A percentile compares a stretch with the other conserved stretches of the same genome.
phyloP scores from a whole-genome alignment of 2,113 vertebrate genomes.

The Corynorhinus townsendii region DNA sequence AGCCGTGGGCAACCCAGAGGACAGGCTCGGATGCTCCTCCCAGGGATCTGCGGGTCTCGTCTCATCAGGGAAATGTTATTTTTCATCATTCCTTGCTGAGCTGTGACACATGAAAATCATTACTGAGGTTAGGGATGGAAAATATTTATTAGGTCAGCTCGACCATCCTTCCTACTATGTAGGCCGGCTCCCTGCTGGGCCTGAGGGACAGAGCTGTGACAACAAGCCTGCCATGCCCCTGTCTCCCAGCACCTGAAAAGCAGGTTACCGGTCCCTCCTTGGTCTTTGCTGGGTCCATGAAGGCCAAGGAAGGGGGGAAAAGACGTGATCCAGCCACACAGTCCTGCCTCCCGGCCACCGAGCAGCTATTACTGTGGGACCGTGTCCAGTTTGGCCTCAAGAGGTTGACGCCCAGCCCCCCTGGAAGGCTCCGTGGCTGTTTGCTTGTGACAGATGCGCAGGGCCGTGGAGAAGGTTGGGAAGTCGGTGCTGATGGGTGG shows the following conservation, averaged over 20 bases:
- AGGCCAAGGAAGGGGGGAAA: not conserved
- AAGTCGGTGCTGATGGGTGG: not conserved
- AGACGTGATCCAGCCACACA: not conserved
- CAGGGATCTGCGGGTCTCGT: not conserved
- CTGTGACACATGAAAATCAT: constrained; percentile 53
- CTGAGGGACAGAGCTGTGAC: not conserved
- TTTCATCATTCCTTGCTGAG: constrained; percentile 52
- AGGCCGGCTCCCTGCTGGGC: not conserved
- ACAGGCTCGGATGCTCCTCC: not conserved
- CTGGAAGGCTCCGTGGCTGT: no score
- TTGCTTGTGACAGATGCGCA: not conserved
- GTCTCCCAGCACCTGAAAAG: not conserved
- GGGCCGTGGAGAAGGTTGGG: not conserved
- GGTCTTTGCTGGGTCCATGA: not conserved
- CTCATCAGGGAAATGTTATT: constrained; percentile 40
- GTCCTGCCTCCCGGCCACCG: not conserved
- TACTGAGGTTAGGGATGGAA: constrained; percentile 57
- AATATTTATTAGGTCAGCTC: constrained; percentile 62
- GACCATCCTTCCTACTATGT: constrained; percentile 10
- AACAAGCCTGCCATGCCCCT: not conserved
- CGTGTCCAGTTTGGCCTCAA: not conserved
- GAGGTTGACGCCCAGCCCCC: not conserved
- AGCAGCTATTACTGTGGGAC: not conserved
- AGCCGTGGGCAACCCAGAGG: not conserved
- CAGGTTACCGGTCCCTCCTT: not conserved